These are phyloP conservation scores for Leucozona laternaria DNA, from an alignment of 2,888 invertebrate species.

Conservation along the genomic window DNA sequence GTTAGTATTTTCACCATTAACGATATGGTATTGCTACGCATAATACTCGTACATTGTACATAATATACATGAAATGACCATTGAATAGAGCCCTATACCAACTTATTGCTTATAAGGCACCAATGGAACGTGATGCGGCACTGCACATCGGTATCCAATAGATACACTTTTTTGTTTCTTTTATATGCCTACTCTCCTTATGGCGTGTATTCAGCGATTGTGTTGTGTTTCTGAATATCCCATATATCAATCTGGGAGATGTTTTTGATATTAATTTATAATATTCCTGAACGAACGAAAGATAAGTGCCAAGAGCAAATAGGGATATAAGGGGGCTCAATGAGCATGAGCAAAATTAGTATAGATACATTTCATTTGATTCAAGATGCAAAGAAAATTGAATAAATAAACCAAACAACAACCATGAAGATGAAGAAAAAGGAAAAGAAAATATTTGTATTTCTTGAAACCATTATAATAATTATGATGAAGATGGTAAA, in stretches of 20 bases:
- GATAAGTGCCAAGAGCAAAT: conserved; percentile 29
- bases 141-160: background rate
- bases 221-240: conserved; percentile 42
- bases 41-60: no score
- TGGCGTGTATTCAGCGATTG: conserved; percentile 1
- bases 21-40: no score
- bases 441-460: background rate
- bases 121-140: background rate
- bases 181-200: conserved; percentile 11
- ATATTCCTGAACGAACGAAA: conserved; percentile 53
- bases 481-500: background rate
- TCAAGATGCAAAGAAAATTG: conserved; percentile 2
- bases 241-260: conserved; percentile 64
- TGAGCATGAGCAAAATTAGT: conserved; percentile 24
- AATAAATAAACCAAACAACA: background rate
- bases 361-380: conserved; percentile 27
- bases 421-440: background rate
- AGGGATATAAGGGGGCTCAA: background rate
- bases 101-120: background rate
- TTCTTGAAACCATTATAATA: background rate
- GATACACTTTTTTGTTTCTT: background rate
- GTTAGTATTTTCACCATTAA: no score
- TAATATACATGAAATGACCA: no score
- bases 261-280: conserved; percentile 70
- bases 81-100: background rate